Base-by-base conservation (phyloP, 2,113 vertebrate genomes). In the Microtus oregoni region DNA sequence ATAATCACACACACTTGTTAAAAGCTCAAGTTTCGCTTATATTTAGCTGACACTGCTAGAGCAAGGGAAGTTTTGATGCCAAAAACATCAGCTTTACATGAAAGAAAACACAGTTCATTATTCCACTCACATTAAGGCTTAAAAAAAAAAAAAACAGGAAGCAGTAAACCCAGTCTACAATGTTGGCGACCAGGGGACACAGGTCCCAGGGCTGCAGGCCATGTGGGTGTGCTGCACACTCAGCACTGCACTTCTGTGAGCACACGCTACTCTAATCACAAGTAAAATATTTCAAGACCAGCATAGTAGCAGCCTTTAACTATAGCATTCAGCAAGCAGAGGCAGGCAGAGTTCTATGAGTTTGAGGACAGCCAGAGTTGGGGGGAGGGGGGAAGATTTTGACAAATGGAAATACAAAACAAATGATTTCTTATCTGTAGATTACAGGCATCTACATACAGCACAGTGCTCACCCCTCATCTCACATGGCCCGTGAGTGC, bases 1-100 rank as follows among this genome's bases (percentile, higher is more conserved):
- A 82, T 41, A 83, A 26, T 30, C 82, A 85, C 26, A 44, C 30
- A 55, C 89, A 86, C 78, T 70, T 77, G 22, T 61, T 89, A 75
- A 92, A 76, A 83, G 61, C 52, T 86, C 55, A 85, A 20, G 89
- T 70, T 96, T 68, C 92, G 90, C 35, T 91, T 86, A 65, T 65
- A 85, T 85, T 86, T 67, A 86, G 30, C 55, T 78, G 86, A 63
- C 58, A 94, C 30, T 67, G 52, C 41, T 90, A 68, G 44, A 78
- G 50, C 89, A 92, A 65, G 76, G 41, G 20, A 81, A 65, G 63
- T 88, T 86, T 86, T 91, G 19, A 77, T 77, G 38, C 52, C 26
- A 70, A 91, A 87, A 75, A 38, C 11, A 89, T 22, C 13, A 41
- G 47, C 77, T 94, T 91, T 86, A 65, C 26, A 68, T 38, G 61